These are phyloP conservation scores for Hycleus phaleratus DNA, from an alignment of 1,140 invertebrate genomes.

Conservation along the genomic window DNA sequence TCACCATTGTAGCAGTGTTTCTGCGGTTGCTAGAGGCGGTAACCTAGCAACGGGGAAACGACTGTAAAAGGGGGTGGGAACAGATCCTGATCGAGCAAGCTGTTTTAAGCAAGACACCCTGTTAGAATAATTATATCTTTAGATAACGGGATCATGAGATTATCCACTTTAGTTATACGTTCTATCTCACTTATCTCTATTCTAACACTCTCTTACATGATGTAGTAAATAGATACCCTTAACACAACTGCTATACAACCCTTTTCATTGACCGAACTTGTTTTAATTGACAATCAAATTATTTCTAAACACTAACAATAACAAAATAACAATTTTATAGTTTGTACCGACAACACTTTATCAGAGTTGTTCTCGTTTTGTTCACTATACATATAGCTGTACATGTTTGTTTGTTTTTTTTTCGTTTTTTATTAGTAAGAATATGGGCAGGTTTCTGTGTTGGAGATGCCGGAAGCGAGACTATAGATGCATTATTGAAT, in stretches of 20 bases:
- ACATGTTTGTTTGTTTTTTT: too few species aligned
- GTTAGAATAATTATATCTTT: constrained; percentile 43
- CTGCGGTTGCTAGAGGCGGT: constrained; percentile 38
- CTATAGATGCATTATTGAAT: constrained; percentile 42
- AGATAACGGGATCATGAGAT: constrained; percentile 43
- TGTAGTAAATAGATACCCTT: neutral
- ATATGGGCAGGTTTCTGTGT: constrained; percentile 12
- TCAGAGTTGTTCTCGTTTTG: too few species aligned
- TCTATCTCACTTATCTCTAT: constrained; percentile 38
- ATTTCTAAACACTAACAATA: too few species aligned
- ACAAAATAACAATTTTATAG: too few species aligned
- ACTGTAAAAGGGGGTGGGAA: constrained; percentile 20
- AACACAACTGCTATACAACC: neutral
- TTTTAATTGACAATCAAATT: too few species aligned
- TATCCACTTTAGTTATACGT: constrained; percentile 39
- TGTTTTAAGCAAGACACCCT: constrained; percentile 43
- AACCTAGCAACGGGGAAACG: constrained; percentile 34
- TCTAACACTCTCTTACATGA: constrained; percentile 37
- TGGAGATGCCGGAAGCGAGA: constrained; percentile 27
- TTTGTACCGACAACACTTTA: too few species aligned
- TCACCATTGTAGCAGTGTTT: constrained; percentile 41
- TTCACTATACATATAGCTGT: too few species aligned
- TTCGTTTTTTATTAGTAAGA: too few species aligned
- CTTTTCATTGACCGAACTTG: too few species aligned
- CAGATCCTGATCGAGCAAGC: constrained; percentile 36